Conservation (phyloP, 2,888 invertebrate genomes). For the Acrobasis suavella region DNA sequence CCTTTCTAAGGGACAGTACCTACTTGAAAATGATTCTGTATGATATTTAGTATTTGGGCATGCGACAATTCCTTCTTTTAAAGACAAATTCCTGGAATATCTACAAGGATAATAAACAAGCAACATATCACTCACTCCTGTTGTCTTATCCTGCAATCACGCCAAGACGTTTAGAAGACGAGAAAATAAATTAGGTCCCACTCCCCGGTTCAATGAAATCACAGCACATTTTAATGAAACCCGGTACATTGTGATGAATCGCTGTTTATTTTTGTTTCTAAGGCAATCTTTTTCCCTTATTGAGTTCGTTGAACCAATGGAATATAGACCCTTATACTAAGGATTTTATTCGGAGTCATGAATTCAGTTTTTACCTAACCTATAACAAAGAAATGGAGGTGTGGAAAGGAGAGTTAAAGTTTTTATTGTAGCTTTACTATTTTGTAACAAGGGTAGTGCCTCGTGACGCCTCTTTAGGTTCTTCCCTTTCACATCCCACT, state of each 20-base stretch:
- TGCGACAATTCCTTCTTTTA: not conserved
- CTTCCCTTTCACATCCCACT: no score
- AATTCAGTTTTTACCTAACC: no score
- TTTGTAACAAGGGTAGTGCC: no score
- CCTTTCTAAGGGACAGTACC: no score
- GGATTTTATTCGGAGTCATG: no score
- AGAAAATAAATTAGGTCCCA: constrained; percentile 9
- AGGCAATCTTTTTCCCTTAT: constrained; percentile 5
- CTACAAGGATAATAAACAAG: not conserved
- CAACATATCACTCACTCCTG: not conserved
- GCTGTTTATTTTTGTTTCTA: constrained; percentile 13
- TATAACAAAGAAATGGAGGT: no score
- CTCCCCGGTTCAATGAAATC: not conserved
- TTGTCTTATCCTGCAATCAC: not conserved
- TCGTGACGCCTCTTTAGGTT: no score
- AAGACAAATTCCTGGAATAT: not conserved
- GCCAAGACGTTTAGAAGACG: constrained; percentile 1
- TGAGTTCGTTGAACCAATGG: not conserved
- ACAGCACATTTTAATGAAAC: constrained; percentile 8
- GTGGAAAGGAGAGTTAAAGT: no score
- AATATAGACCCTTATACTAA: not conserved
- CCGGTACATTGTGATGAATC: constrained; percentile 9
- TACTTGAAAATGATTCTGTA: no score
- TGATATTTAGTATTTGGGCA: not conserved
- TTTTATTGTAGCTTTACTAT: no score